Evolutionary conservation across 2,113 vertebrate genomes (phyloP), one percentile per base, ranked within the genome.

Genomic region (Mormyrus lacerda): DNA sequence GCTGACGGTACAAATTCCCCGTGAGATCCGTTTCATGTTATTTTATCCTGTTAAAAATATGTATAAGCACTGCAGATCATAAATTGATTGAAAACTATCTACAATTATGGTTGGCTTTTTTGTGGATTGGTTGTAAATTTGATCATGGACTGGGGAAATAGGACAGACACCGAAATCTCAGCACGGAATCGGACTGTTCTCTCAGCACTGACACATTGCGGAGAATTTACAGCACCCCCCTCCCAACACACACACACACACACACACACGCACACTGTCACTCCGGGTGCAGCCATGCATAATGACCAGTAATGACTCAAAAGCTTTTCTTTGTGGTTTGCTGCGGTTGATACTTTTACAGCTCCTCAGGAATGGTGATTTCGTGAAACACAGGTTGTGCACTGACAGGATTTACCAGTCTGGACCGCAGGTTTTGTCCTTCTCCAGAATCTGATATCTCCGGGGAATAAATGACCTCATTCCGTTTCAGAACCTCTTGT

Each of bases 401-500:
- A 48, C 85, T n/a, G 47, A 51, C 44, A n/a, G 39, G 82, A n/a
- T 53, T 31, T 51, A 45, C 85, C 24, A 4, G 31, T 53, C 27
- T 24, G 47, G 47, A 87, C 85, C 7, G n/a, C 48, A 87, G 50
- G 7, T 53, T 6, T 13, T 9, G 48, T 35, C 85, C 48, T 31
- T 53, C 15, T 69, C 39, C 17, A 15, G 50, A 87, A 87, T 42
- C 48, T 4, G 19, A 53, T 42, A 87, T 55, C 85, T 87, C n/a
- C 3, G 15, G 42, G 76, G 79, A 61, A 85, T 79, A 91, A 65
- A 24, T 83, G 88, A 39, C 48, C 85, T 91, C 53, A 73, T 88
- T 89, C 88, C 27, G 10, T 86, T 86, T 86, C 89, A 73, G 92
- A 92, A 92, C 92, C 91, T n/a, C 93, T 93, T 27, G n/a, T 27